These are phyloP conservation scores for Archilochus colubris DNA, from an alignment of 2,113 vertebrate genomes.

Conservation along the genomic window DNA sequence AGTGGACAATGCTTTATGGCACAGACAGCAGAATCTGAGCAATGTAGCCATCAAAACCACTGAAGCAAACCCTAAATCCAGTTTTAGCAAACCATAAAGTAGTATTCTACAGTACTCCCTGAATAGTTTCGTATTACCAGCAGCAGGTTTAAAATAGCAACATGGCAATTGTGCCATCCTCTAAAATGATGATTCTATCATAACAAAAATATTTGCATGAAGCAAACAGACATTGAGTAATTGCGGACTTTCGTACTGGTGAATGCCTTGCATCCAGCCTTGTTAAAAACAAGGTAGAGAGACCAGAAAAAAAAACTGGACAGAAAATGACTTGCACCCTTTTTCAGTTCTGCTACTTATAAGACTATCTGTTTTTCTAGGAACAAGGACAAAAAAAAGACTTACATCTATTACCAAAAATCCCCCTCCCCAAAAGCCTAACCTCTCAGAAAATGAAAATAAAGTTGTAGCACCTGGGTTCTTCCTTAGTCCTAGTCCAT, in stretches of 20 bases:
- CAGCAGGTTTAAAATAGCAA: constrained; percentile 49
- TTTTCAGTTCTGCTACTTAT: not conserved
- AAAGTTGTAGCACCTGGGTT: not conserved
- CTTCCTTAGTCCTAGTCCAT: not conserved
- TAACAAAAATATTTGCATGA: constrained; percentile 56
- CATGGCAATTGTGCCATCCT: constrained; percentile 25
- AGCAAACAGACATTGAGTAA: constrained; percentile 43
- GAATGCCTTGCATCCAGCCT: not conserved
- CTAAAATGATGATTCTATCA: constrained; percentile 2
- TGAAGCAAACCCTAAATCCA: not conserved
- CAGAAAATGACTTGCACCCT: accelerated
- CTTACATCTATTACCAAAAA: not conserved
- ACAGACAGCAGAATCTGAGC: not conserved
- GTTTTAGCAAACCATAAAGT: not conserved
- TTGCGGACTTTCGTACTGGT: not conserved
- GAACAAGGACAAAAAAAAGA: not conserved
- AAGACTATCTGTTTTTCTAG: not conserved
- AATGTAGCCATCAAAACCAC: not conserved
- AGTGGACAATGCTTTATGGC: not conserved
- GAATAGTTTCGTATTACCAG: not conserved
- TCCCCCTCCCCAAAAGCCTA: not conserved
- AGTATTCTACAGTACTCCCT: not conserved
- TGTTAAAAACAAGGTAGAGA: not conserved
- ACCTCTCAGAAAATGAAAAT: not conserved
- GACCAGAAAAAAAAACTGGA: not conserved